These are phyloP conservation scores for Varroa destructor DNA, from an alignment of 1,140 invertebrate species.

Conservation along the genomic window DNA sequence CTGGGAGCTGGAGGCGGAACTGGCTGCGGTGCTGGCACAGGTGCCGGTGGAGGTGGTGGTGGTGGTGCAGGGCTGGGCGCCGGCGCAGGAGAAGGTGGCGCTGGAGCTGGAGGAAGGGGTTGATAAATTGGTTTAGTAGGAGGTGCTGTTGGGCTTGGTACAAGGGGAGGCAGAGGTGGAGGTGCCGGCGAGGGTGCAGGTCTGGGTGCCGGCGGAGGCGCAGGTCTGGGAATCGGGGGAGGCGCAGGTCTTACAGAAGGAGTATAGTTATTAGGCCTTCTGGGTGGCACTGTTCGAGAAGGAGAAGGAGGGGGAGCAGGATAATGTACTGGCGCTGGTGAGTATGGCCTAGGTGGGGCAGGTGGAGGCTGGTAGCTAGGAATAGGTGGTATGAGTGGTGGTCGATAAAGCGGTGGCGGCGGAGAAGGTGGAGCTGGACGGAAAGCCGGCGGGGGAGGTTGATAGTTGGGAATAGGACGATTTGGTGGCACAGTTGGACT, in stretches of 20 bases:
- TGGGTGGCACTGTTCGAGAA: background rate
- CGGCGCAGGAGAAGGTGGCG: too few relatives aligned
- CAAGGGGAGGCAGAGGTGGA: background rate
- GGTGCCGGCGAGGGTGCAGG: background rate
- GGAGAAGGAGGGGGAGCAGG: background rate
- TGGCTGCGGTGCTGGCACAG: background rate
- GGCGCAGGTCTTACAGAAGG: conserved; percentile 8
- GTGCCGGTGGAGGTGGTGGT: background rate
- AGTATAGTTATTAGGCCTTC: conserved; percentile 19
- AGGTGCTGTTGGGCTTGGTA: background rate
- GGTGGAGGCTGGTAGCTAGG: conserved; percentile 11
- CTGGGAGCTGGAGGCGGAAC: conserved; percentile 8
- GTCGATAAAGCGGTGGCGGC: background rate
- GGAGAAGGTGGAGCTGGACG: background rate
- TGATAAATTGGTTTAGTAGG: background rate
- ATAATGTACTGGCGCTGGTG: background rate
- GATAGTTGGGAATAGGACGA: background rate
- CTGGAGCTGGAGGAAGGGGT: background rate
- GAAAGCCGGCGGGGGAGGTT: background rate
- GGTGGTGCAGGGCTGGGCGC: background rate
- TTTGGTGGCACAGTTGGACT: conserved; percentile 3
- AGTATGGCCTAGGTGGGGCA: background rate
- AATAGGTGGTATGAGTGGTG: background rate
- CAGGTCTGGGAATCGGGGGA: background rate
- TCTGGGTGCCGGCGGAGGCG: background rate